A percentile compares a stretch with the other conserved stretches of the same genome.
phyloP scores from a whole-genome alignment of 2,113 vertebrate genomes.

The Isurus oxyrinchus region DNA sequence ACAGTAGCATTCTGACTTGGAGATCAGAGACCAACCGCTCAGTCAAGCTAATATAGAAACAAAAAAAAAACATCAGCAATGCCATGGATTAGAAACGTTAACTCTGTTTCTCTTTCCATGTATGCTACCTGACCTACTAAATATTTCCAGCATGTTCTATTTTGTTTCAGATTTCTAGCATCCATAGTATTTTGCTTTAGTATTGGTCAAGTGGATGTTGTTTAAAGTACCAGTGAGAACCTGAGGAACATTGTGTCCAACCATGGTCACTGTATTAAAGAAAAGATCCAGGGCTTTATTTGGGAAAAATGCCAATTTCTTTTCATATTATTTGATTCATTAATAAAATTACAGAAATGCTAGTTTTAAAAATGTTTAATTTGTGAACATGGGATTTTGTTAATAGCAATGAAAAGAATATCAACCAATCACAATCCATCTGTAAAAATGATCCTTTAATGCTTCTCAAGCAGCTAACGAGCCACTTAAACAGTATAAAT shows the following conservation, averaged over 20 bases:
- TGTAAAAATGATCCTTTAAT: background rate
- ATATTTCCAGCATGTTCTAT: background rate
- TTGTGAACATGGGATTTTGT: background rate
- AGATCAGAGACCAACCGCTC: background rate
- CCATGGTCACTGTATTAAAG: background rate
- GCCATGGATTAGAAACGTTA: background rate
- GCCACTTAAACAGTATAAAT: slow-evolving; percentile 19
- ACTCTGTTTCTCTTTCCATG: background rate
- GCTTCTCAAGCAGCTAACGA: background rate
- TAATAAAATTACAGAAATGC: background rate
- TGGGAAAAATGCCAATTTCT: background rate
- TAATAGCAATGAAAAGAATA: background rate
- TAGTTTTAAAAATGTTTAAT: background rate
- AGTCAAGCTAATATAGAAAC: background rate
- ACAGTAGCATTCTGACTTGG: background rate
- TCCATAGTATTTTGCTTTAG: background rate
- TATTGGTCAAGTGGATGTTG: background rate
- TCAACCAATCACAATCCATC: background rate
- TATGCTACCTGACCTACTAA: background rate
- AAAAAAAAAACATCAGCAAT: no score
- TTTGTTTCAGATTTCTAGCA: background rate
- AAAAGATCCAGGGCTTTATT: background rate
- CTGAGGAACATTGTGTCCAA: background rate
- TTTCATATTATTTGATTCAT: background rate
- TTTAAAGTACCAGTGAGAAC: background rate